Percentiles rank a stretch among this genome's conserved stretches.
These are phyloP conservation scores for Acanthisitta chloris DNA, from an alignment of 2,113 vertebrate genomes.

Conservation along the genomic window DNA sequence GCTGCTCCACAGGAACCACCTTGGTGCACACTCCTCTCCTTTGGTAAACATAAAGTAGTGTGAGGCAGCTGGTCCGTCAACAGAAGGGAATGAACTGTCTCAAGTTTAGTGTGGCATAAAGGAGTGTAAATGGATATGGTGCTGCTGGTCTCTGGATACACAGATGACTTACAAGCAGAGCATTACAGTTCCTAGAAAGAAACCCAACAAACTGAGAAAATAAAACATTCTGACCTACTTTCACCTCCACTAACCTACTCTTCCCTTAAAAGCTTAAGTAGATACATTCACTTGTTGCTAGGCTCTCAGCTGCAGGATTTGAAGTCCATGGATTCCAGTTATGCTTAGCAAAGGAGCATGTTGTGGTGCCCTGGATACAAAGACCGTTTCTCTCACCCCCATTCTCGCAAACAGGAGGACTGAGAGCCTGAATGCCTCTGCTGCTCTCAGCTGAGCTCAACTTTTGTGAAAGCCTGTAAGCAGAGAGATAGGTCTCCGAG, in stretches of 20 bases:
- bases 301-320: constrained; percentile 14
- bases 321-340: not conserved
- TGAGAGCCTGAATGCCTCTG: constrained; percentile 2
- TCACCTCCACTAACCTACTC: not conserved
- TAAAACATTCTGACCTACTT: constrained; percentile 28
- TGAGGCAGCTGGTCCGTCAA: not conserved
- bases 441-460: constrained; percentile 3
- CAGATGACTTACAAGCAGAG: not conserved
- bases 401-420: not conserved
- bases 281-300: constrained; percentile 17
- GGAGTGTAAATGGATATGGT: not conserved
- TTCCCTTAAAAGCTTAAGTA: constrained; percentile 23
- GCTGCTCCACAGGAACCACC: not conserved
- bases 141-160: not conserved
- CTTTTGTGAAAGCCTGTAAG: not conserved
- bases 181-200: constrained; percentile 33
- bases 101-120: not conserved
- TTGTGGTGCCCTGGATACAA: not conserved
- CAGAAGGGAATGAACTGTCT: not conserved
- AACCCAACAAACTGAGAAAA: constrained; percentile 17
- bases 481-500: not conserved
- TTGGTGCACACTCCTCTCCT: not conserved
- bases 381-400: not conserved
- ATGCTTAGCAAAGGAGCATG: not conserved
- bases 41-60: not conserved